Percentiles rank a stretch among this genome's conserved stretches.
phyloP scores from a whole-genome alignment of 2,888 invertebrate genomes.

The Orthonevra nobilis region DNA sequence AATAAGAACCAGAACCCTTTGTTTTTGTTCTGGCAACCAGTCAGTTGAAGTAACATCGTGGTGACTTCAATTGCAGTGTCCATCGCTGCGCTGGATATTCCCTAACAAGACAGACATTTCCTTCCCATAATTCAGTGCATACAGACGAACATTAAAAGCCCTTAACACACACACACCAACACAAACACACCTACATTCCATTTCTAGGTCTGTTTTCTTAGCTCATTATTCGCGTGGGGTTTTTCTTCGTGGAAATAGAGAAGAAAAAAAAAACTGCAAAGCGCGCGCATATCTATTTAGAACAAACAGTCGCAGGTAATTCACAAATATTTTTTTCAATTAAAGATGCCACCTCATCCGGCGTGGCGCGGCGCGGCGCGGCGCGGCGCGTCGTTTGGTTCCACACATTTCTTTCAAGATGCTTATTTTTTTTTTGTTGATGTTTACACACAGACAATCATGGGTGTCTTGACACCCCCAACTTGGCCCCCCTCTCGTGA shows the following conservation, averaged over 20 bases:
- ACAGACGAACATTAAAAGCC: too few species aligned
- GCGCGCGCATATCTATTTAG: constrained; percentile 66
- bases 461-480: constrained; percentile 16
- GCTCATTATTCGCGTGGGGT: constrained; percentile 44
- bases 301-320: constrained; percentile 61
- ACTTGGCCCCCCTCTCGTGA: constrained; percentile 10
- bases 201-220: constrained; percentile 43
- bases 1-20: not conserved
- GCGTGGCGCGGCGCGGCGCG: too few species aligned
- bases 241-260: constrained; percentile 10
- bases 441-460: constrained; percentile 57
- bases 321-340: constrained; percentile 69
- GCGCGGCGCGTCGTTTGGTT: too few species aligned
- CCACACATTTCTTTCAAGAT: constrained; percentile 37
- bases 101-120: too few species aligned
- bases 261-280: constrained; percentile 21
- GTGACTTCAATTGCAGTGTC: constrained; percentile 12
- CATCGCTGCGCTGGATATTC: too few species aligned
- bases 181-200: constrained; percentile 25
- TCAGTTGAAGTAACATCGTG: constrained; percentile 2
- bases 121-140: not conserved
- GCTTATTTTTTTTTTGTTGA: constrained; percentile 41
- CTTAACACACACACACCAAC: not conserved
- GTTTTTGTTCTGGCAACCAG: too few species aligned
- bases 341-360: constrained; percentile 55